Evolutionary conservation across 1,140 invertebrate genomes (phyloP).

Genomic region (Plutomurus gul): DNA sequence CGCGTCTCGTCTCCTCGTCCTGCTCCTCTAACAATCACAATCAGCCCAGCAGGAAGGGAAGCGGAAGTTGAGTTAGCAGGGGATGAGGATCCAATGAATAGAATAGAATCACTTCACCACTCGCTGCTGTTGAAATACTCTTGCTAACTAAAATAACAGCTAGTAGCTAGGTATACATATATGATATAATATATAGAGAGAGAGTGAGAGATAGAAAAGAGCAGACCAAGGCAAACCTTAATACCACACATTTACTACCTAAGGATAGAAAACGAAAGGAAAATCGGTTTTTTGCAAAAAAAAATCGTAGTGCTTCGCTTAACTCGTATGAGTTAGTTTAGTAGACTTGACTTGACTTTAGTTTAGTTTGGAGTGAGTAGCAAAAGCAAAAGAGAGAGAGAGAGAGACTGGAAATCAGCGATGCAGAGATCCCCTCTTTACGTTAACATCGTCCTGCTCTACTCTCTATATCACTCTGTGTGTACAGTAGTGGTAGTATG

Average conservation of each 20-base stretch:
- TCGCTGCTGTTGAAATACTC: neutral
- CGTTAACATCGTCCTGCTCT: neutral
- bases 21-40: conserved; percentile 29
- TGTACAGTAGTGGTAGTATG: no score
- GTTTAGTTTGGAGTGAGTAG: neutral
- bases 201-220: no score
- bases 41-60: conserved; percentile 19
- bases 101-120: conserved; percentile 10
- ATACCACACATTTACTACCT: neutral
- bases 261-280: neutral
- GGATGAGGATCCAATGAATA: conserved; percentile 28
- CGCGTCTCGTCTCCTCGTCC: no score
- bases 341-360: neutral
- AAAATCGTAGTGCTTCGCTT: neutral
- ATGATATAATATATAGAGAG: no score
- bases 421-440: neutral
- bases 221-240: neutral
- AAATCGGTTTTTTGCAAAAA: conserved; percentile 16
- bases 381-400: neutral
- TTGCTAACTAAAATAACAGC: neutral
- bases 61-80: conserved; percentile 27
- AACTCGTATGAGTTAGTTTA: neutral
- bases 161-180: no score
- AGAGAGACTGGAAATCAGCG: neutral
- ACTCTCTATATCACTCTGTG: neutral